Percentiles rank a stretch among this genome's conserved stretches.
Conservation (phyloP, 2,888 invertebrate genomes). For the Standfussiana lucernea region DNA sequence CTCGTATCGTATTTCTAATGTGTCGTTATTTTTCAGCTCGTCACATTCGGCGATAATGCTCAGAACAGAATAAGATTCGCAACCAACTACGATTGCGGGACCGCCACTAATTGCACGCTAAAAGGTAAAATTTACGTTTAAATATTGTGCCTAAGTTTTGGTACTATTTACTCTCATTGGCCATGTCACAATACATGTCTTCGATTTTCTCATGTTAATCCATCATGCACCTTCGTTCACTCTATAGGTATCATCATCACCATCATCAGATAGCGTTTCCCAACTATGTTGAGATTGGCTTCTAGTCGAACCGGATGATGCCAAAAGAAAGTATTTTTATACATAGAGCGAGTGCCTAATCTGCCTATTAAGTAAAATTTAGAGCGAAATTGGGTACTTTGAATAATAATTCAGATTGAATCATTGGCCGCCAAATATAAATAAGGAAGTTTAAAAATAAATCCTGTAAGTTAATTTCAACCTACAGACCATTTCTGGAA, state of each 20-base stretch:
- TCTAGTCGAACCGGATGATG: background rate
- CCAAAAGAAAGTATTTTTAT: background rate
- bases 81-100: conserved; percentile 85
- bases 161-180: background rate
- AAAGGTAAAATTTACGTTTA: conserved; percentile 77
- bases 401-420: conserved; percentile 5
- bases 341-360: background rate
- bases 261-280: background rate
- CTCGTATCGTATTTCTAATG: background rate
- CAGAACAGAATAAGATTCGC: conserved; percentile 83
- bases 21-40: conserved; percentile 81
- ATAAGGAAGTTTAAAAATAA: conserved; percentile 13
- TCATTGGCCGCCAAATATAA: background rate
- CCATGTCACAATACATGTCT: too few relatives aligned
- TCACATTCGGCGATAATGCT: conserved; percentile 85
- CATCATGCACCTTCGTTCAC: too few relatives aligned
- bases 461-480: background rate
- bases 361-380: background rate
- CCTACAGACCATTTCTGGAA: background rate
- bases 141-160: background rate
- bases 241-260: too few relatives aligned
- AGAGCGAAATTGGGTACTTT: background rate
- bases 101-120: conserved; percentile 83
- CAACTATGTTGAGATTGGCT: background rate
- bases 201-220: too few relatives aligned